These are phyloP conservation scores for Drosophila santomea DNA, from an alignment of 1,140 invertebrate species.

Conservation along the genomic window DNA sequence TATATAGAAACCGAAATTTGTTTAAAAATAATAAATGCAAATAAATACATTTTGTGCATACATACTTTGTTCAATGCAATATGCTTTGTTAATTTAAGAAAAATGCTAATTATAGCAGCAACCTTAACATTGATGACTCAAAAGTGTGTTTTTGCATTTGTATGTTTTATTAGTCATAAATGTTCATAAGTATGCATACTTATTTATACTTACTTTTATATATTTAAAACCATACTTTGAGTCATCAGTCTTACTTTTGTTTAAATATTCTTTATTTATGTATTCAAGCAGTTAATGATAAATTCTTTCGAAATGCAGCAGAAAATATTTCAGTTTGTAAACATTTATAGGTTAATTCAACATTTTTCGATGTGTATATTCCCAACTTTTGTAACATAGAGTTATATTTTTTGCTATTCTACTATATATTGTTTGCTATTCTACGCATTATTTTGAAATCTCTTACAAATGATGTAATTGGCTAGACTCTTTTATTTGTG, in stretches of 20 bases:
- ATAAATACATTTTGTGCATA: not conserved
- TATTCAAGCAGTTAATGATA: too few species aligned
- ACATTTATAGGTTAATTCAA: too few species aligned
- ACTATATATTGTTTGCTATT: too few species aligned
- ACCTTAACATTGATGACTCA: slow-evolving; percentile 5
- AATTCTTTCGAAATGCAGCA: too few species aligned
- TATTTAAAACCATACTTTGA: not conserved
- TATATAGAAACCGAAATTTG: too few species aligned
- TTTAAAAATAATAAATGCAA: too few species aligned
- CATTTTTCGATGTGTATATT: too few species aligned
- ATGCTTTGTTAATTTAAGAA: not conserved
- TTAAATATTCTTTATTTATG: too few species aligned
- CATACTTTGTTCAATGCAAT: not conserved
- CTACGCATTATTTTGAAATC: too few species aligned
- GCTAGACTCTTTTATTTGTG: not conserved
- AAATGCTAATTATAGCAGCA: not conserved
- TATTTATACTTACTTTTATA: not conserved
- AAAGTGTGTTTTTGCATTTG: not conserved
- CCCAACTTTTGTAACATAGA: too few species aligned
- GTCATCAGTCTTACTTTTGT: not conserved
- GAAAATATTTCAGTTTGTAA: too few species aligned
- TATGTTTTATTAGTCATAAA: slow-evolving; percentile 20
- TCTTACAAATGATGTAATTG: not conserved
- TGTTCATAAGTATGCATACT: not conserved
- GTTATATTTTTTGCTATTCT: too few species aligned